These are phyloP conservation scores for Amphiprion ocellaris DNA, from an alignment of 2,113 vertebrate genomes.

Conservation along the genomic window DNA sequence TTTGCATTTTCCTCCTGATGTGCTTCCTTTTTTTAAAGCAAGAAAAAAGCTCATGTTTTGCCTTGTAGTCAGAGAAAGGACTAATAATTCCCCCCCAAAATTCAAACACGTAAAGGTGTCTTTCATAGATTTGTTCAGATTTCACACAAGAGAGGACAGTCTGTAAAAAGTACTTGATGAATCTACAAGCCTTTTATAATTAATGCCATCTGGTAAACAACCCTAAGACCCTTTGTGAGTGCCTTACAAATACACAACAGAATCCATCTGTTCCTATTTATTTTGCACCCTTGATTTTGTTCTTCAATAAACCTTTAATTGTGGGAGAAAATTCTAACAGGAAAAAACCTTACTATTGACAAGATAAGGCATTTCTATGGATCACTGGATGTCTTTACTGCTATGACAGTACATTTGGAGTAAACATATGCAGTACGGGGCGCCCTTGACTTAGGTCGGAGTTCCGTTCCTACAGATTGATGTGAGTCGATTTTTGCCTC, in stretches of 20 bases:
- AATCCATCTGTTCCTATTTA: slow-evolving; percentile 32
- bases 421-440: background rate
- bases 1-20: background rate
- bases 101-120: no score
- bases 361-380: background rate
- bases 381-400: background rate
- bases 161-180: background rate
- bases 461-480: no score
- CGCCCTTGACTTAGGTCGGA: no score
- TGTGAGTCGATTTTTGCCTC: no score
- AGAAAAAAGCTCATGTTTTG: no score
- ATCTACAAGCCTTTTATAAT: slow-evolving; percentile 27
- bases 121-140: no score
- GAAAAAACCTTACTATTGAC: background rate
- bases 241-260: background rate
- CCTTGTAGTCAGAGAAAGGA: no score
- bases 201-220: slow-evolving; percentile 31
- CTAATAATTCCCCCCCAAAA: no score
- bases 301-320: background rate
- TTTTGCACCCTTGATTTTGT: background rate
- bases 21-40: background rate
- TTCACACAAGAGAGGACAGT: no score
- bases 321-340: background rate
- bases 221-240: background rate
- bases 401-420: background rate